Conservation (phyloP, 1,140 invertebrate genomes). For the Bombus breviceps region DNA sequence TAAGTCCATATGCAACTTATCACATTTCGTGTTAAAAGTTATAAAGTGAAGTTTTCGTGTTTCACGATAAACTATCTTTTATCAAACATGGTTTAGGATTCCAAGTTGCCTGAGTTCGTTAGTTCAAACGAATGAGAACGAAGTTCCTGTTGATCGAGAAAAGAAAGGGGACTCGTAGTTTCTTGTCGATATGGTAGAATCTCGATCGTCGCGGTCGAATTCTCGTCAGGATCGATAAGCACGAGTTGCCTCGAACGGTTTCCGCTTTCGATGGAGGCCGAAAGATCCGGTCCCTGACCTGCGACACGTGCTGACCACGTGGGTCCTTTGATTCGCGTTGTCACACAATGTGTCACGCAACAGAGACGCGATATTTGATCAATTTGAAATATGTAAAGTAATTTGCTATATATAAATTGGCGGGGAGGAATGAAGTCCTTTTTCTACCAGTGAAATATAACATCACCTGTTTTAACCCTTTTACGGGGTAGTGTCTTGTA, state of each 20-base stretch:
- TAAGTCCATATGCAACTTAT: too few species aligned
- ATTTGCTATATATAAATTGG: not conserved
- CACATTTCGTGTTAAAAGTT: too few species aligned
- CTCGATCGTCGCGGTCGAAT: not conserved
- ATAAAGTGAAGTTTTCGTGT: too few species aligned
- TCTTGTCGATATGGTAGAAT: not conserved
- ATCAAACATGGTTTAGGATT: not conserved
- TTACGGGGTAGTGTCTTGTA: too few species aligned
- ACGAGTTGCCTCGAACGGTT: constrained; percentile 5
- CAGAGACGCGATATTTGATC: not conserved
- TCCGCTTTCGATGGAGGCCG: constrained; percentile 63
- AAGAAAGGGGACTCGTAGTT: not conserved
- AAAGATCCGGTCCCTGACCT: constrained; percentile 65
- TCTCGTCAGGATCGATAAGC: constrained; percentile 17
- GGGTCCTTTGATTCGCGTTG: constrained; percentile 71
- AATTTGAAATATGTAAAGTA: not conserved
- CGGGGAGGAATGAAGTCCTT: not conserved
- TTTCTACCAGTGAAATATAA: not conserved
- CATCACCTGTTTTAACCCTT: not conserved
- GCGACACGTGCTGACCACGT: constrained; percentile 75
- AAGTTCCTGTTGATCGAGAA: not conserved
- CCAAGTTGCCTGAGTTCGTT: not conserved
- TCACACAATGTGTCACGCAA: constrained; percentile 63
- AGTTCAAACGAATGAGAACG: not conserved
- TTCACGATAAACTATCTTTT: not conserved